phyloP scores from a whole-genome alignment of 2,888 invertebrate genomes.

The Leptodirus hochenwartii region DNA sequence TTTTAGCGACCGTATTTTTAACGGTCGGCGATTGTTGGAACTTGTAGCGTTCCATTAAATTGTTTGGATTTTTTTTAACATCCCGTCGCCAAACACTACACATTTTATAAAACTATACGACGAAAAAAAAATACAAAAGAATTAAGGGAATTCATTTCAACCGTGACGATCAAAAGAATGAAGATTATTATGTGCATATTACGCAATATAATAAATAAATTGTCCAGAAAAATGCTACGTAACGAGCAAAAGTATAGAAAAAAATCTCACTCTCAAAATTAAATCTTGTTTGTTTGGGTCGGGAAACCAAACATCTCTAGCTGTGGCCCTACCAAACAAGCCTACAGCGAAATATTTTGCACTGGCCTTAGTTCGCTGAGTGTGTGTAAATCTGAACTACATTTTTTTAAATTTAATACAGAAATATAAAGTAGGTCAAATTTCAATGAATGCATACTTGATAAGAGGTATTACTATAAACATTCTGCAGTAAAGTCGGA shows the following conservation, averaged over 20 bases:
- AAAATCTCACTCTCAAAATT: constrained; percentile 21
- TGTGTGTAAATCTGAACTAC: constrained; percentile 60
- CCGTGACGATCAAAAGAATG: background rate
- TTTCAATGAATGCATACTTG: constrained; percentile 14
- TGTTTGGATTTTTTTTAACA: constrained; percentile 20
- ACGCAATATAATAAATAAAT: background rate
- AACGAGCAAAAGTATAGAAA: constrained; percentile 11
- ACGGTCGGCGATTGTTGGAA: constrained; percentile 15
- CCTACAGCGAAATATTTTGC: constrained; percentile 57
- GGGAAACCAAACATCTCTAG: constrained; percentile 42
- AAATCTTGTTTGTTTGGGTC: constrained; percentile 34
- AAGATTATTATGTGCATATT: background rate
- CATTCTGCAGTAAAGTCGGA: constrained; percentile 36
- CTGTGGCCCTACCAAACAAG: constrained; percentile 47
- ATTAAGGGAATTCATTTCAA: constrained; percentile 1
- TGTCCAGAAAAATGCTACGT: background rate
- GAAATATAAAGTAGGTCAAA: constrained; percentile 4
- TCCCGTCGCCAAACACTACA: constrained; percentile 22
- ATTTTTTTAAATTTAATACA: constrained; percentile 12
- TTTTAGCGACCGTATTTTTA: no score
- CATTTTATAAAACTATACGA: constrained; percentile 27
- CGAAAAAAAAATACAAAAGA: constrained; percentile 10
- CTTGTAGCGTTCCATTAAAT: constrained; percentile 15
- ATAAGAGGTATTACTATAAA: constrained; percentile 37
- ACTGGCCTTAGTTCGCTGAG: constrained; percentile 57